phyloP scores from a whole-genome alignment of 1,140 invertebrate genomes.

The Dufourea novaeangliae region DNA sequence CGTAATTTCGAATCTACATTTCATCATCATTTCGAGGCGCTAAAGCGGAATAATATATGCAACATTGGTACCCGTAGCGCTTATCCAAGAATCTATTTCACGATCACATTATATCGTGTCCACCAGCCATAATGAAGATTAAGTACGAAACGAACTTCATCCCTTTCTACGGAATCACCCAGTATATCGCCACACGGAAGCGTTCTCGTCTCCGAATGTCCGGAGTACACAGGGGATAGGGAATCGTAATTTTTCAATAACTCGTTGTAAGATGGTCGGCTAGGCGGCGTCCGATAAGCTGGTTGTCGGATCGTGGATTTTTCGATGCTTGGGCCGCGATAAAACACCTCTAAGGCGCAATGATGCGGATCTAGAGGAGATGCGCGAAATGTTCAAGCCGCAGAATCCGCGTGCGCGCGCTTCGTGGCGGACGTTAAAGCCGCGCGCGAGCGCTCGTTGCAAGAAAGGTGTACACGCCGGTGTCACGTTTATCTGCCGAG shows the following conservation, averaged over 20 bases:
- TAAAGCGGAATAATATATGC: no score
- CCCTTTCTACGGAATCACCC: no score
- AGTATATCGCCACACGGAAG: neutral
- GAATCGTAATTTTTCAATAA: constrained; percentile 34
- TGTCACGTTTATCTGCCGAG: constrained; percentile 60
- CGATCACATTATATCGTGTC: no score
- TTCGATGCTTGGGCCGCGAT: constrained; percentile 57
- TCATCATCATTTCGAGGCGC: no score
- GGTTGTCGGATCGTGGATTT: constrained; percentile 38
- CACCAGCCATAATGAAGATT: no score
- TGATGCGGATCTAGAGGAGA: constrained; percentile 64
- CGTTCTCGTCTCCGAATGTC: neutral
- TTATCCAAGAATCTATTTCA: no score
- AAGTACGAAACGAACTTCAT: no score
- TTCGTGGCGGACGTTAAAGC: constrained; percentile 58
- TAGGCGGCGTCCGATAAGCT: constrained; percentile 38
- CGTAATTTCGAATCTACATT: no score
- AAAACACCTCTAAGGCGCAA: constrained; percentile 47
- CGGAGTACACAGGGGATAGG: neutral
- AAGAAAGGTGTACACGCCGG: constrained; percentile 39
- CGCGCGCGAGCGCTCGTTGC: constrained; percentile 21
- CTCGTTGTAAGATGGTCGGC: neutral
- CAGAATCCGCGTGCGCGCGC: constrained; percentile 61
- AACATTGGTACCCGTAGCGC: no score
- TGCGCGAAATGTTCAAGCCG: constrained; percentile 57